Percentiles rank a stretch among this genome's conserved stretches.
Evolutionary conservation across 2,888 invertebrate species (phyloP).

Genomic region (Atrina japonica): DNA sequence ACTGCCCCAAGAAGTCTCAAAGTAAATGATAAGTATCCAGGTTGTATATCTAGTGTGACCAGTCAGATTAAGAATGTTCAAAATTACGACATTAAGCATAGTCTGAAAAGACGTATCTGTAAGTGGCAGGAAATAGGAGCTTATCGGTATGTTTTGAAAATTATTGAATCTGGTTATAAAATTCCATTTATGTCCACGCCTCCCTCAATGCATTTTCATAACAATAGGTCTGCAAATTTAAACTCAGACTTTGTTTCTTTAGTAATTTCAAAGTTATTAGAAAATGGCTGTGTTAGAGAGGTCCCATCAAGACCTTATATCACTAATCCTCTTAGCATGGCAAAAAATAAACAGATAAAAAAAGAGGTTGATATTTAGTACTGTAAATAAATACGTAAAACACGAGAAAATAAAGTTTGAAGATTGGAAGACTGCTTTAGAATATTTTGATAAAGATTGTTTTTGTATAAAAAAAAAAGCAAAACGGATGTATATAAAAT

Average conservation of each 20-base stretch:
- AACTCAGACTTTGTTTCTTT: no score
- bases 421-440: no score
- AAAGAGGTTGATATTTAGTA: slow-evolving; percentile 22
- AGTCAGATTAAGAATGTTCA: no score
- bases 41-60: neutral
- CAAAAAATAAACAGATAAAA: slow-evolving; percentile 9
- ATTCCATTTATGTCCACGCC: neutral
- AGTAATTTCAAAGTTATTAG: no score
- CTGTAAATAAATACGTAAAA: no score
- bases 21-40: slow-evolving; percentile 19
- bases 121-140: neutral
- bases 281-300: no score
- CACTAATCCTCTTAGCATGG: slow-evolving; percentile 7
- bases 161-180: slow-evolving; percentile 1
- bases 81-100: neutral
- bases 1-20: neutral
- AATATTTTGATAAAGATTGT: no score
- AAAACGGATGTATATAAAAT: no score
- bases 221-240: slow-evolving; percentile 14
- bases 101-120: neutral
- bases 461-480: no score
- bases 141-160: no score
- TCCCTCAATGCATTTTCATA: neutral
- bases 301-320: slow-evolving; percentile 13
- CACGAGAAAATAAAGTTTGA: no score